Conservation (phyloP, 2,888 invertebrate genomes). For the Neuroscelio doddi region DNA sequence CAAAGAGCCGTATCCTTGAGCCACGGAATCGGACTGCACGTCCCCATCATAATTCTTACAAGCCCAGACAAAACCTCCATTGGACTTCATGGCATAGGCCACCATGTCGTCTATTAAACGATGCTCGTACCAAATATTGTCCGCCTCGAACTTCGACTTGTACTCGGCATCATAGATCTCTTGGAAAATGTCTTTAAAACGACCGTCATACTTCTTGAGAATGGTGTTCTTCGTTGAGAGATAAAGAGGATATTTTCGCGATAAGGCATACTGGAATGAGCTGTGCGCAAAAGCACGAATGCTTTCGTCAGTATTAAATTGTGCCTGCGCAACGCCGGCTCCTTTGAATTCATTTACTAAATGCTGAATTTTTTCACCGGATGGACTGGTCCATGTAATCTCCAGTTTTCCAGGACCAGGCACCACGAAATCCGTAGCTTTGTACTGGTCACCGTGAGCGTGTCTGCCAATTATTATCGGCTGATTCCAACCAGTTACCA, state of each 20-base stretch:
- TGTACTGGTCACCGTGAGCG: constrained; percentile 98
- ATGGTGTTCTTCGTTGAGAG: constrained; percentile 98
- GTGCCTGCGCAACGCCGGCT: constrained; percentile 93
- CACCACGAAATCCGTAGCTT: constrained; percentile 96
- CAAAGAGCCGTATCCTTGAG: constrained; percentile 96
- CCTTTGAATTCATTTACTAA: constrained; percentile 90
- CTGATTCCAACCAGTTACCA: constrained; percentile 95
- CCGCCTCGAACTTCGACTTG: constrained; percentile 86
- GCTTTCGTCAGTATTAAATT: constrained; percentile 98
- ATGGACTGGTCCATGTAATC: constrained; percentile 83
- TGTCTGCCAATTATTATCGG: constrained; percentile 99
- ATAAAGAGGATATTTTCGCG: constrained; percentile 90
- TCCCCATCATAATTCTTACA: constrained; percentile 99
- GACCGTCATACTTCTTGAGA: constrained; percentile 95
- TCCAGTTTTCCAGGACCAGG: constrained; percentile 92
- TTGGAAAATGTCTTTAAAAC: constrained; percentile 98
- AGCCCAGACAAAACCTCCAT: constrained; percentile 99
- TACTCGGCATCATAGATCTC: constrained; percentile 94
- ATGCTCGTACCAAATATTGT: constrained; percentile 97
- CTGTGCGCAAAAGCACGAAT: constrained; percentile 95
- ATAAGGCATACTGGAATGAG: constrained; percentile 92
- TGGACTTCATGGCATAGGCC: constrained; percentile 97
- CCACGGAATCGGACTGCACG: constrained; percentile 98
- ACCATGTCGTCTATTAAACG: constrained; percentile 99
- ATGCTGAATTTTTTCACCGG: constrained; percentile 79